Conservation (phyloP, 2,888 invertebrate species). For the Andricus curvator region DNA sequence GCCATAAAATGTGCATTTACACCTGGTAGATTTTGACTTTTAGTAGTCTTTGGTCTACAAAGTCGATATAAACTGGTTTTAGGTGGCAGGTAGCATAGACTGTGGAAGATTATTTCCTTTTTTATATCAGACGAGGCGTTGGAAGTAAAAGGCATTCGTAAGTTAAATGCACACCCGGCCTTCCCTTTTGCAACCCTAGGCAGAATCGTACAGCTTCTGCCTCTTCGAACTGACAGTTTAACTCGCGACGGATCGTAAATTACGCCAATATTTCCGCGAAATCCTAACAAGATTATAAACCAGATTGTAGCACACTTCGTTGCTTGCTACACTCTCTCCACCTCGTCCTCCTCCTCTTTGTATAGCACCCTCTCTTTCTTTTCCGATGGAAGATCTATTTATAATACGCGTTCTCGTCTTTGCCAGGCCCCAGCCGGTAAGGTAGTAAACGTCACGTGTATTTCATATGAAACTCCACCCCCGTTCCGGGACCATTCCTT, state of each 20-base stretch:
- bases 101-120: constrained; percentile 28
- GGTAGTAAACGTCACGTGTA: constrained; percentile 78
- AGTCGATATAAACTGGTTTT: constrained; percentile 34
- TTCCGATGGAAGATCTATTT: constrained; percentile 71
- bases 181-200: constrained; percentile 46
- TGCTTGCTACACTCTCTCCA: constrained; percentile 41
- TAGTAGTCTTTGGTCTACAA: constrained; percentile 34
- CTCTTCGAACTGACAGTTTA: constrained; percentile 50
- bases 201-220: constrained; percentile 29
- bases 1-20: constrained; percentile 13
- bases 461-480: constrained; percentile 78
- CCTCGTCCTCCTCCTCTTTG: constrained; percentile 39
- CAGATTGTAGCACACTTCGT: constrained; percentile 69
- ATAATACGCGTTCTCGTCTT: constrained; percentile 74
- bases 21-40: constrained; percentile 39
- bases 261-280: constrained; percentile 77
- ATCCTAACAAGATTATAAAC: constrained; percentile 78
- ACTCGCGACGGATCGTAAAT: constrained; percentile 75
- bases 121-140: constrained; percentile 36
- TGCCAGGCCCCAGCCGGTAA: constrained; percentile 73
- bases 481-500: constrained; percentile 63
- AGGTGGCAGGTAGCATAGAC: constrained; percentile 29
- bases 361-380: constrained; percentile 50
- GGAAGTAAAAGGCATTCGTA: constrained; percentile 21
- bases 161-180: constrained; percentile 36